Evolutionary conservation across 2,113 vertebrate genomes (phyloP), one percentile per base, ranked within the genome.

Genomic region (Mesembrinibis cayennensis): DNA sequence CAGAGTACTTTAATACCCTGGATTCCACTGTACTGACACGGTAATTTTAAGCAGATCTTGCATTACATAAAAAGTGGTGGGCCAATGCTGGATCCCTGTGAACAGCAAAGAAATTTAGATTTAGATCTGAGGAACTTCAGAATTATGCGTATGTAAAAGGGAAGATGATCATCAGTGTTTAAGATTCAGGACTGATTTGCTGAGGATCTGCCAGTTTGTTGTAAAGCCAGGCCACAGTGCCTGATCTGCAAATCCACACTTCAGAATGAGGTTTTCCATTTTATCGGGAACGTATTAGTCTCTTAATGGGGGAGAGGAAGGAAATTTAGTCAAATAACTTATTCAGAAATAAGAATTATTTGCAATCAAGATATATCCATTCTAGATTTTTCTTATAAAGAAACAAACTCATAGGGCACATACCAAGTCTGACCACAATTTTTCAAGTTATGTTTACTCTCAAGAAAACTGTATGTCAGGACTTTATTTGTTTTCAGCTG

Each of bases 401-500:
- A 84, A 91, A 58, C 15, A 80, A 84, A 56, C 25, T 74, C 18
- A 23, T 49, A 74, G 34, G n/a, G 42, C 65, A 88, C 30, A 34
- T 30, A 87, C 9, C 16, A 82, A 88, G 21, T 49, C 73, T 90
- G 74, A 90, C 38, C 16, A 78, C 40, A 93, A 82, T 70, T 90
- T 86, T 88, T 40, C 36, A 94, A 83, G 40, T 67, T 66, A 89
- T 2, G 6, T 76, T 90, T 89, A 81, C 26, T 95, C 52, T 67
- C 56, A 61, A 70, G 49, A 95, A 92, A 96, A 87, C 36, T n/a
- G 3, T 59, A 62, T 86, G 47, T 85, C 77, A 89, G 47, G 69
- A 89, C 36, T 93, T 89, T 22, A 85, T 90, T 96, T 96, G 94
- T 93, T 96, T 97, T 95, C 95, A 96, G 95, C 88, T 96, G 93